Conservation (phyloP, 2,888 invertebrate species). For the Ectobius pallidus region DNA sequence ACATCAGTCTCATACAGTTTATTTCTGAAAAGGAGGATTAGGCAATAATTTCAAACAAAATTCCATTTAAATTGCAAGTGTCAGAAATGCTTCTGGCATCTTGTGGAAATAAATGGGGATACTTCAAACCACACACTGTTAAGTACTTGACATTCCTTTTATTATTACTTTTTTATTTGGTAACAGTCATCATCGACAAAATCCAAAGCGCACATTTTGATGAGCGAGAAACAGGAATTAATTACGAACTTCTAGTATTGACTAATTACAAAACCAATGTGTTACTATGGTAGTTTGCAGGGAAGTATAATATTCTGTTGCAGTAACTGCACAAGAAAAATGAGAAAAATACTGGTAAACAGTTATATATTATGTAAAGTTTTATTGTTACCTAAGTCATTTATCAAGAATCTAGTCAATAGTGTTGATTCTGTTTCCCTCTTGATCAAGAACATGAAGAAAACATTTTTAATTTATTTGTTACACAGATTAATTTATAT, state of each 20-base stretch:
- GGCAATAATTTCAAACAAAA: too few species aligned
- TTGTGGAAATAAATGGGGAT: conserved; percentile 12
- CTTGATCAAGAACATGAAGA: conserved; percentile 30
- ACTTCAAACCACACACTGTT: conserved; percentile 17
- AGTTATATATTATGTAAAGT: conserved; percentile 40
- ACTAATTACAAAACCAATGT: conserved; percentile 17
- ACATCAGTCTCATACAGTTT: too few species aligned
- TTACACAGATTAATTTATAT: conserved; percentile 30
- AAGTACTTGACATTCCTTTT: conserved; percentile 31
- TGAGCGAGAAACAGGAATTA: not conserved
- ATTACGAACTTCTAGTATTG: not conserved
- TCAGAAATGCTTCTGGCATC: not conserved
- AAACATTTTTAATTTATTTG: conserved; percentile 32
- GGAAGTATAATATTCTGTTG: conserved; percentile 29
- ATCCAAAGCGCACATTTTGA: conserved; percentile 28
- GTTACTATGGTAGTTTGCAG: conserved; percentile 30
- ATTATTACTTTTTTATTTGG: not conserved
- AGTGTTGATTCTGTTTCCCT: conserved; percentile 41
- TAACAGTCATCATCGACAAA: conserved; percentile 10
- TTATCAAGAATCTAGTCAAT: conserved; percentile 55
- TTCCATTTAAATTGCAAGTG: too few species aligned
- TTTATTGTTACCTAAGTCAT: conserved; percentile 51
- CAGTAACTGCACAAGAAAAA: conserved; percentile 29
- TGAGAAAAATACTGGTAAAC: conserved; percentile 35
- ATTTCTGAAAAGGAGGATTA: too few species aligned